Conservation (phyloP, 2,113 vertebrate species). For the Tetrax tetrax region DNA sequence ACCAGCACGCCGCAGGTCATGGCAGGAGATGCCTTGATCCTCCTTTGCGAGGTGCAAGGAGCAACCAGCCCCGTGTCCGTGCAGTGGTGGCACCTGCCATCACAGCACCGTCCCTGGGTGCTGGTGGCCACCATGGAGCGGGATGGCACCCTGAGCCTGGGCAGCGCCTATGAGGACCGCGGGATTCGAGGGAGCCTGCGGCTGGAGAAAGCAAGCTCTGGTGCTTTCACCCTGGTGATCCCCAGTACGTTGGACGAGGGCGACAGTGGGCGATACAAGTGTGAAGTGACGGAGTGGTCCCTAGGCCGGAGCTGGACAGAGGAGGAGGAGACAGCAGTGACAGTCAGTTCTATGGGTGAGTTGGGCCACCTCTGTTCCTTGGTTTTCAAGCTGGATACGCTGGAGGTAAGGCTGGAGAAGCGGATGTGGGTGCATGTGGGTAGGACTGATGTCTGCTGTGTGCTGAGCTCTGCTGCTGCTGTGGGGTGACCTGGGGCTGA, state of each 20-base stretch:
- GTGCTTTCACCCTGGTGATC: conserved; percentile 78
- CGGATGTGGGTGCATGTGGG: rapidly evolving
- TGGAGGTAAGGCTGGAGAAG: background rate
- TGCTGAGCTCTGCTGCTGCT: background rate
- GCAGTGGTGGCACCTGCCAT: conserved; percentile 77
- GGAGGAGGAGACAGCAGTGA: conserved; percentile 43
- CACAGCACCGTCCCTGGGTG: background rate
- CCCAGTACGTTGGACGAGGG: conserved; percentile 36
- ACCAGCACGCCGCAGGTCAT: background rate
- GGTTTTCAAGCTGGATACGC: background rate
- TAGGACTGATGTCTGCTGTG: background rate
- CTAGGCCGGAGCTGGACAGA: conserved; percentile 22
- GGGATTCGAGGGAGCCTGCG: background rate
- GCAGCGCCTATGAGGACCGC: background rate
- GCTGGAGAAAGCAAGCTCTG: conserved; percentile 49
- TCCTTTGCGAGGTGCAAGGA: conserved; percentile 75
- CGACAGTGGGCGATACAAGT: conserved; percentile 72
- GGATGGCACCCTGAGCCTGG: conserved; percentile 69
- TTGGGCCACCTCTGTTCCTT: background rate
- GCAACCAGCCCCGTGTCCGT: conserved; percentile 70
- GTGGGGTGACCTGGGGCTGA: background rate
- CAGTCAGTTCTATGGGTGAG: conserved; percentile 76
- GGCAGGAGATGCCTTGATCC: conserved; percentile 72
- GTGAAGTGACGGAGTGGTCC: conserved; percentile 72
- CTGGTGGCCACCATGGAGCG: conserved; percentile 70